Conservation (phyloP, 1,140 invertebrate species). For the Artemia franciscana region DNA sequence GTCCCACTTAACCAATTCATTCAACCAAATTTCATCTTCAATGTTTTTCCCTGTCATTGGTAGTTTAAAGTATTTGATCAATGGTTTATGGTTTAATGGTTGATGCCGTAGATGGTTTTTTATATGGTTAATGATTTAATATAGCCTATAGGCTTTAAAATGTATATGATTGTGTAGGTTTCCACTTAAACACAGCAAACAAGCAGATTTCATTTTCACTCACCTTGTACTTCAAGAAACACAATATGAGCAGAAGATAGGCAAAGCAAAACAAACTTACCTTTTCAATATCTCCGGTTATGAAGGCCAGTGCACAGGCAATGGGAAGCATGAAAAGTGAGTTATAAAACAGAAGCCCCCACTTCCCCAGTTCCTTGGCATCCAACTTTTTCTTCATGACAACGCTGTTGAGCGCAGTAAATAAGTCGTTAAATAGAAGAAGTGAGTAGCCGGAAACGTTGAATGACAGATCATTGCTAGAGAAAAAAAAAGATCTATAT, state of each 20-base stretch:
- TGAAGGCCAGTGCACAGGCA: conserved; percentile 40
- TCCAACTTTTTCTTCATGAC: conserved; percentile 94
- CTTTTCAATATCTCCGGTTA: conserved; percentile 49
- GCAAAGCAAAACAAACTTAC: conserved; percentile 17
- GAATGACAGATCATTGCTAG: conserved; percentile 72
- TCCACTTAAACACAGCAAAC: too few relatives aligned
- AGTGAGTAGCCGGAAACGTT: conserved; percentile 69
- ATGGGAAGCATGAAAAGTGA: conserved; percentile 82
- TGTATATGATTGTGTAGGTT: too few relatives aligned
- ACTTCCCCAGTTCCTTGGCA: conserved; percentile 75
- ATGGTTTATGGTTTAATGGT: too few relatives aligned
- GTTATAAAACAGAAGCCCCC: conserved; percentile 92
- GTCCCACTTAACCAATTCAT: too few relatives aligned
- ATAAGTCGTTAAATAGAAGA: conserved; percentile 49
- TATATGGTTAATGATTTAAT: too few relatives aligned
- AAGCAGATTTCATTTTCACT: too few relatives aligned
- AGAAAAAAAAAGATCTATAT: conserved; percentile 6
- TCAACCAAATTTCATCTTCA: too few relatives aligned
- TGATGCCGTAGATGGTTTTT: too few relatives aligned
- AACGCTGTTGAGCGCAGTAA: conserved; percentile 88
- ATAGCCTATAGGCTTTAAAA: too few relatives aligned
- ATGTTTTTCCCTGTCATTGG: too few relatives aligned
- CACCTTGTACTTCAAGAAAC: too few relatives aligned
- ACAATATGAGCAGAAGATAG: not conserved
- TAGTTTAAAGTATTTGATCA: too few relatives aligned